phyloP scores from a whole-genome alignment of 1,140 invertebrate genomes.

The Bombus pyrosoma region DNA sequence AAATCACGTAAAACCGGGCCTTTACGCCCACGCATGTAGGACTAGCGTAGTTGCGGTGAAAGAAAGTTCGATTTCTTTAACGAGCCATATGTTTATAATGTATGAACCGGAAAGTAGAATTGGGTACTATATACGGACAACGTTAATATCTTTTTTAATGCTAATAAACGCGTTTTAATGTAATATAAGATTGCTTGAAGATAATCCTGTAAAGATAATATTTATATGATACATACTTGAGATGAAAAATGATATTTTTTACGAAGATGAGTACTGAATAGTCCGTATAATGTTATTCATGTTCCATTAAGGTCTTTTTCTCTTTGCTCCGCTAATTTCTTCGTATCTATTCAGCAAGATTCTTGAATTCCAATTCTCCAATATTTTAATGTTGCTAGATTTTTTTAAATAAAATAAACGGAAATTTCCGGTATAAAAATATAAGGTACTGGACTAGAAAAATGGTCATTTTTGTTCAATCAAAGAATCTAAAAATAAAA shows the following conservation, averaged over 20 bases:
- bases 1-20: constrained; percentile 69
- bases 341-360: neutral
- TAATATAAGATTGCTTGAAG: neutral
- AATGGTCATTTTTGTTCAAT: neutral
- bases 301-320: neutral
- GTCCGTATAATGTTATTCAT: no score
- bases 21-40: constrained; percentile 58
- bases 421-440: neutral
- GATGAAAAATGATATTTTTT: neutral
- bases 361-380: no score
- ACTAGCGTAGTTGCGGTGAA: constrained; percentile 42
- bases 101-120: constrained; percentile 6
- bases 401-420: neutral
- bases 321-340: neutral
- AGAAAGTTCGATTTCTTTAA: constrained; percentile 68
- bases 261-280: no score
- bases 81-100: constrained; percentile 51
- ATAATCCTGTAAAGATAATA: neutral
- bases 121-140: neutral
- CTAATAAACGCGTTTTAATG: neutral
- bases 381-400: neutral
- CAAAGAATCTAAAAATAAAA: neutral
- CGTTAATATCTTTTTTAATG: neutral
- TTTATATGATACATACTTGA: neutral
- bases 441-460: neutral